phyloP scores from a whole-genome alignment of 1,140 invertebrate genomes.

The Drosophila pectinifera region DNA sequence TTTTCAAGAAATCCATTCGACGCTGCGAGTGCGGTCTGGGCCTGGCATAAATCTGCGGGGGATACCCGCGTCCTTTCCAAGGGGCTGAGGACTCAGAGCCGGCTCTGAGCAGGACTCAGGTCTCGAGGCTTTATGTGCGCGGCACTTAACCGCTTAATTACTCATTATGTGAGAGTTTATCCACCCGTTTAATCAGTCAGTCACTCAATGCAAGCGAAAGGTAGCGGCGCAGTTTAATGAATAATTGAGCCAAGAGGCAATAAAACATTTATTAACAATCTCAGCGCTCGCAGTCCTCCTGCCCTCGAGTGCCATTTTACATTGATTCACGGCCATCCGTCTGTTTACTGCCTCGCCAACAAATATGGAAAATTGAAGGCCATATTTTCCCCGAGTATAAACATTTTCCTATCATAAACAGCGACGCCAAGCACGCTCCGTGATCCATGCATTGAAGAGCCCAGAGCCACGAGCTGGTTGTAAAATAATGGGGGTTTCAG shows the following conservation, averaged over 20 bases:
- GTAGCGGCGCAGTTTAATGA: constrained; percentile 40
- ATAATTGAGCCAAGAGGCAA: constrained; percentile 46
- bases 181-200: constrained; percentile 46
- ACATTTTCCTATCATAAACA: constrained; percentile 42
- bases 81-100: constrained; percentile 1
- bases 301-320: constrained; percentile 25
- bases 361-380: constrained; percentile 34
- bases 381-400: constrained; percentile 33
- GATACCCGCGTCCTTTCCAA: constrained; percentile 2
- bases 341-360: constrained; percentile 4
- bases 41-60: constrained; percentile 49
- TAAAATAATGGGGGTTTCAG: constrained; percentile 14
- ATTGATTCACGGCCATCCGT: constrained; percentile 36
- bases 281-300: constrained; percentile 4
- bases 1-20: constrained; percentile 51
- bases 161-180: constrained; percentile 45
- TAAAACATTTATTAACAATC: constrained; percentile 54
- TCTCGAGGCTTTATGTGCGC: constrained; percentile 37
- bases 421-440: not conserved
- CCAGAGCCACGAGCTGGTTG: not conserved
- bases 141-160: constrained; percentile 54
- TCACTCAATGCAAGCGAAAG: constrained; percentile 35
- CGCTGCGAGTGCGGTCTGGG: constrained; percentile 10
- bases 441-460: constrained; percentile 15
- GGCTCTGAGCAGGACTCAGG: not conserved